Percentiles rank a stretch among this genome's conserved stretches.
Conservation (phyloP, 2,797 vertebrate genomes). For the Bovichtus diacanthus region DNA sequence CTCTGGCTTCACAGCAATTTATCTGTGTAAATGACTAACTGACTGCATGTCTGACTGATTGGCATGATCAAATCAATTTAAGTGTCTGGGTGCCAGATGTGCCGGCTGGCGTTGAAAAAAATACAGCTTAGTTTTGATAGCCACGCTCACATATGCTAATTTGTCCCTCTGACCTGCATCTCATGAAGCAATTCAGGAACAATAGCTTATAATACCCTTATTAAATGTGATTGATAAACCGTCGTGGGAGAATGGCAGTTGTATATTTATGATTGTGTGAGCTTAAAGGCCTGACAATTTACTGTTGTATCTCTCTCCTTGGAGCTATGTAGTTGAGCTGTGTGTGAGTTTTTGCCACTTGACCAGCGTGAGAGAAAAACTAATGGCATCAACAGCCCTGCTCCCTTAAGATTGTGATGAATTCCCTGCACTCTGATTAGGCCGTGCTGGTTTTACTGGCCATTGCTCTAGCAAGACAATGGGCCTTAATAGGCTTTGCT, state of each 20-base stretch:
- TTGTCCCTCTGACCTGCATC: conserved; percentile 25
- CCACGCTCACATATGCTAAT: conserved; percentile 15
- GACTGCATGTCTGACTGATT: conserved; percentile 25
- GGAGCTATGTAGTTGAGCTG: conserved; percentile 45
- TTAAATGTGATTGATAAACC: conserved; percentile 54
- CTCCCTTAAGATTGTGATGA: conserved; percentile 47
- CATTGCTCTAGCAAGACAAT: conserved; percentile 61
- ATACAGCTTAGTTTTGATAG: conserved; percentile 22
- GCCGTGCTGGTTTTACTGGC: conserved; percentile 47
- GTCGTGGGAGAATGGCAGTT: conserved; percentile 33
- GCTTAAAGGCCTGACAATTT: conserved; percentile 49
- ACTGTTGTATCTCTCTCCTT: conserved; percentile 28
- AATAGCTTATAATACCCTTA: conserved; percentile 30
- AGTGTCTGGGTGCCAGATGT: conserved; percentile 38
- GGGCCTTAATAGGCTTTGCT: conserved; percentile 65
- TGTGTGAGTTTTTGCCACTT: conserved; percentile 24
- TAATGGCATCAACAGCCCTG: conserved; percentile 34
- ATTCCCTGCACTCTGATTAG: conserved; percentile 68
- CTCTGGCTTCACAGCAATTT: conserved; percentile 21
- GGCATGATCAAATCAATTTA: conserved; percentile 44
- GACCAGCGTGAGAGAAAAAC: conserved; percentile 37
- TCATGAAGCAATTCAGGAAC: conserved; percentile 36
- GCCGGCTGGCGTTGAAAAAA: conserved; percentile 30
- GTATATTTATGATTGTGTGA: conserved; percentile 42
- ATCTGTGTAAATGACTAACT: conserved; percentile 25